Percentiles rank a stretch among this genome's conserved stretches.
Conservation (phyloP, 2,797 vertebrate genomes). For the Alosa sapidissima region DNA sequence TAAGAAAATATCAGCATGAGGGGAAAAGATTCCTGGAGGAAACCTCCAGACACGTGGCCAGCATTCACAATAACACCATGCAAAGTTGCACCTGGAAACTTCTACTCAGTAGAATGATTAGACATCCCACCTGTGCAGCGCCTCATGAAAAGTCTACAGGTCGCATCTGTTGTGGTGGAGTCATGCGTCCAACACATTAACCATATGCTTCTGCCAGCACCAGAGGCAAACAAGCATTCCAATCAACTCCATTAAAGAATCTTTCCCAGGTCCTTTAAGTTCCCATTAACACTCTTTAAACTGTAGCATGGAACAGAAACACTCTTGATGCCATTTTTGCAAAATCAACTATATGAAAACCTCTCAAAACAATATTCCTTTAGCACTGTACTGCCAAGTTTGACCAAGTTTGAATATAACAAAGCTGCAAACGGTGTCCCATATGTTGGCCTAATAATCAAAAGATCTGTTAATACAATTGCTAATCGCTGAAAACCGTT, state of each 20-base stretch:
- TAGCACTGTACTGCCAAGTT: background rate
- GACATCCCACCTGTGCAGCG: background rate
- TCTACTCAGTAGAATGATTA: background rate
- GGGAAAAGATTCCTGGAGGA: background rate
- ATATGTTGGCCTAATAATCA: background rate
- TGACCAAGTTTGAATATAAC: background rate
- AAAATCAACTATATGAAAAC: background rate
- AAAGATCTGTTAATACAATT: background rate
- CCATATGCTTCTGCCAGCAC: background rate
- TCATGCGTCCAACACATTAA: background rate
- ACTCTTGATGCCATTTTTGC: background rate
- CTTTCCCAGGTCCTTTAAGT: background rate
- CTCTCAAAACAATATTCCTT: background rate
- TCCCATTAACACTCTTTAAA: background rate
- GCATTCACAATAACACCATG: background rate
- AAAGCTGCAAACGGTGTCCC: background rate
- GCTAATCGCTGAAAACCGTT: constrained; percentile 16
- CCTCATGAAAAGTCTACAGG: background rate
- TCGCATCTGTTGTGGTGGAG: background rate
- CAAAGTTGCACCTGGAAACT: constrained; percentile 6
- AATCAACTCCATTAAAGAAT: background rate
- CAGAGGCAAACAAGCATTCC: background rate
- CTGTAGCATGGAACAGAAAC: background rate
- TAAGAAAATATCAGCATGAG: background rate
- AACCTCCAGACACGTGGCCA: background rate